phyloP scores from a whole-genome alignment of 2,888 invertebrate species.

The Laothoe populi region DNA sequence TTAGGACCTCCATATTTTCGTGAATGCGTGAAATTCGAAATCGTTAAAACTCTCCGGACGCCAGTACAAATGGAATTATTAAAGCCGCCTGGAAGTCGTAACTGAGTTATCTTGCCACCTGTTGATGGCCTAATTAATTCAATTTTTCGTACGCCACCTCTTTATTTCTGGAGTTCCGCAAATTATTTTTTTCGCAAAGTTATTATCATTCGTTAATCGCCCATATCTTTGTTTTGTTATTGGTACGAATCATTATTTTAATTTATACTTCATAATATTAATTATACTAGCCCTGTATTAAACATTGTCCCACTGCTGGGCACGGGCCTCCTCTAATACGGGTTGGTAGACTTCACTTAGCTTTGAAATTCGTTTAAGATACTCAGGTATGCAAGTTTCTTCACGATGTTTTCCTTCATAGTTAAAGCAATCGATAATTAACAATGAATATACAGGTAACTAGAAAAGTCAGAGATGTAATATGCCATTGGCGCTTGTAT shows the following conservation, averaged over 20 bases:
- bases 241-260: background rate
- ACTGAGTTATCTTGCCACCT: conserved; percentile 73
- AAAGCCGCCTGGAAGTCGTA: conserved; percentile 60
- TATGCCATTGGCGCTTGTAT: no score
- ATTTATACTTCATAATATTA: background rate
- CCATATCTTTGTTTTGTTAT: background rate
- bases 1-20: background rate
- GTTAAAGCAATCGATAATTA: no score
- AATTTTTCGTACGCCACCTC: conserved; percentile 59
- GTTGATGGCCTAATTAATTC: conserved; percentile 79
- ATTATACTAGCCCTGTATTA: no score
- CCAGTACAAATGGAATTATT: conserved; percentile 70
- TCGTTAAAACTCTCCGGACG: conserved; percentile 72
- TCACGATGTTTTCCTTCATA: no score
- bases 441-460: no score
- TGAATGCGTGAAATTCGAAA: conserved; percentile 34
- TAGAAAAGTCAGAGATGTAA: no score
- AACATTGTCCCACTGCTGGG: no score
- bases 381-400: no score
- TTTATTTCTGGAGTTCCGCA: conserved; percentile 41
- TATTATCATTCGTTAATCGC: conserved; percentile 4
- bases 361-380: no score
- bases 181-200: conserved; percentile 8
- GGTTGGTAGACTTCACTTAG: no score
- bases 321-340: no score